Conservation (phyloP, 2,888 invertebrate genomes). For the Melitaea athalia region DNA sequence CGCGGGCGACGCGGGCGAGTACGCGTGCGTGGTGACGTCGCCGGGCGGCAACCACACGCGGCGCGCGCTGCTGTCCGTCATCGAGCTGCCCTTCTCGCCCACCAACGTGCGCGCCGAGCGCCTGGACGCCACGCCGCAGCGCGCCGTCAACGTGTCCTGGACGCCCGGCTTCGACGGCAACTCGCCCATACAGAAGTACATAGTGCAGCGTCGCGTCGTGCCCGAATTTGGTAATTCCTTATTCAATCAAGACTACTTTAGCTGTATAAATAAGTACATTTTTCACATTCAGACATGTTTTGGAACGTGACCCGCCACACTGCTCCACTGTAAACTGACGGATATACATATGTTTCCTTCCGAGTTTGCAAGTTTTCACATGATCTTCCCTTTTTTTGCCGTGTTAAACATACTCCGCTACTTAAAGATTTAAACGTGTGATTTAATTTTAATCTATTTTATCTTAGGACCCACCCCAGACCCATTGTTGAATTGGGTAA, state of each 20-base stretch:
- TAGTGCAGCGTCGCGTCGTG: conserved; percentile 94
- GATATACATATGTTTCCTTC: no score
- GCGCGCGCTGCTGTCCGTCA: conserved; percentile 89
- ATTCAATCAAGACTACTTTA: not conserved
- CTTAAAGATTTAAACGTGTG: not conserved
- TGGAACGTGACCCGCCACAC: no score
- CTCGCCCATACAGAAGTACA: conserved; percentile 95
- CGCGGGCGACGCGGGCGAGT: conserved; percentile 96
- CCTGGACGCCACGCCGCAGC: conserved; percentile 84
- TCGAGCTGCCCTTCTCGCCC: conserved; percentile 97
- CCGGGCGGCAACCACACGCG: conserved; percentile 96
- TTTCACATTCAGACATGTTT: no score
- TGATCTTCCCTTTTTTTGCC: no score
- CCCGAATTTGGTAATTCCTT: conserved; percentile 89
- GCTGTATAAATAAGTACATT: no score
- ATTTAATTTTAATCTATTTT: not conserved
- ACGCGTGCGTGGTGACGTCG: conserved; percentile 94
- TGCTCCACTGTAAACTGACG: no score
- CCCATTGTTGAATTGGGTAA: conserved; percentile 93
- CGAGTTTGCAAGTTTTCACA: no score
- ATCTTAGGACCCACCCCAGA: conserved; percentile 90
- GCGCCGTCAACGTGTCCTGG: conserved; percentile 96
- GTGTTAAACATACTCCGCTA: no score
- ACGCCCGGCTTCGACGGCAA: conserved; percentile 98
- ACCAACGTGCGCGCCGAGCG: conserved; percentile 90